These are phyloP conservation scores for Allobates femoralis DNA, from an alignment of 2,797 vertebrate species.

Conservation along the genomic window DNA sequence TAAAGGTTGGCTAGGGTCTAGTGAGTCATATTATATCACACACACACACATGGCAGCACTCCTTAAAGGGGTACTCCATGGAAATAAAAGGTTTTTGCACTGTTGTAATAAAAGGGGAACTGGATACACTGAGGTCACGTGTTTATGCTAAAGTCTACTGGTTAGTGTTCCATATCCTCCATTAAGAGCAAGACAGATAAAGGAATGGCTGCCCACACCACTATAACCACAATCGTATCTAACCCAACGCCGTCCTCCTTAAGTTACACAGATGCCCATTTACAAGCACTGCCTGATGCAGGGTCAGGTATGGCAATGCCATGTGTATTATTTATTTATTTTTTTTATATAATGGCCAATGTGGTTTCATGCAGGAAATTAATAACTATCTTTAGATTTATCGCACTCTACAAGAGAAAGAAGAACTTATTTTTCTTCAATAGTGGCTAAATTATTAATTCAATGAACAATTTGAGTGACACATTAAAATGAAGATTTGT, in stretches of 20 bases:
- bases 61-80: too few relatives aligned
- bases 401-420: conserved; percentile 45
- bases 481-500: background rate
- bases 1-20: too few relatives aligned
- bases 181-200: background rate
- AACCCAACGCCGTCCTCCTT: conserved; percentile 38
- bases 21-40: too few relatives aligned
- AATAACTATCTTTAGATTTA: conserved; percentile 68
- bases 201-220: background rate
- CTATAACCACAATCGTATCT: conserved; percentile 26
- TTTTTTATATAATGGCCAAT: conserved; percentile 43
- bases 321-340: background rate
- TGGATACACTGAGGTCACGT: background rate
- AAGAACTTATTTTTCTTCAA: conserved; percentile 17
- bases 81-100: too few relatives aligned
- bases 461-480: background rate
- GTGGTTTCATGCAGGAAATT: conserved; percentile 71
- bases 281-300: background rate
- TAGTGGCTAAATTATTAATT: background rate
- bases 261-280: background rate
- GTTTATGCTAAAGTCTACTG: background rate
- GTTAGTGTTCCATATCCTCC: background rate
- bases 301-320: background rate
- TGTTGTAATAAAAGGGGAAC: background rate
- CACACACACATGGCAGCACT: too few relatives aligned